Evolutionary conservation across 2,113 vertebrate species (phyloP), one percentile per base, ranked within the genome.

Genomic region (Alaudala cheleensis): DNA sequence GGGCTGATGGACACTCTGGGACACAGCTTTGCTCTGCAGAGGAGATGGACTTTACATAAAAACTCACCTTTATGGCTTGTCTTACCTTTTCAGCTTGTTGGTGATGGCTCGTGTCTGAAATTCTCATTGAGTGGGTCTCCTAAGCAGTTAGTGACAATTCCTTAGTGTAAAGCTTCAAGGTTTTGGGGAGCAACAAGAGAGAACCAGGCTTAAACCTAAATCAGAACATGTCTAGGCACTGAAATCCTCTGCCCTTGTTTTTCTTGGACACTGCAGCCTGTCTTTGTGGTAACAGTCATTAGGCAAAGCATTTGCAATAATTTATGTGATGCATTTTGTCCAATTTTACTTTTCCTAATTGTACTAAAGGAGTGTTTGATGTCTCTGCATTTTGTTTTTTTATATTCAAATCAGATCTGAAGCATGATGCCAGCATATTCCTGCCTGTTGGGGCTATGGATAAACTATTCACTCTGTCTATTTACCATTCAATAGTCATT

Each of bases 391-490:
- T 65, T 64, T 73, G 60, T 61, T 62, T 60, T 37, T 86, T 47
- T 66, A 24, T 92, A 79, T 72, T 92, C 89, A 91, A 39, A 85
- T 89, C 42, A 45, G 49, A 85, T 42, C 37, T 0, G 1, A 69
- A 91, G 58, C 25, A 22, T 82, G 65, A 45, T 65, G 88, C 86
- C 69, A 94, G 49, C 51, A 23, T 70, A 54, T 86, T 88, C 72
- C 65, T 95, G 65, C 81, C 89, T 91, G 67, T 89, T 91, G 65
- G 70, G 89, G 73, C 81, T 95, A 42, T 69, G 91, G 93, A 62
- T 76, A 80, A 95, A 82, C 89, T 89, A 29, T 91, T 92, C 10
- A 0, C 65, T 84, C 70, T 66, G 60, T 54, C 28, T 62, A 40
- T 92, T 96, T 76, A 42, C 45, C 47, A 62, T 88, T 93, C 47